Base-by-base conservation (phyloP, 2,113 vertebrate species). In the Hipposideros armiger region DNA sequence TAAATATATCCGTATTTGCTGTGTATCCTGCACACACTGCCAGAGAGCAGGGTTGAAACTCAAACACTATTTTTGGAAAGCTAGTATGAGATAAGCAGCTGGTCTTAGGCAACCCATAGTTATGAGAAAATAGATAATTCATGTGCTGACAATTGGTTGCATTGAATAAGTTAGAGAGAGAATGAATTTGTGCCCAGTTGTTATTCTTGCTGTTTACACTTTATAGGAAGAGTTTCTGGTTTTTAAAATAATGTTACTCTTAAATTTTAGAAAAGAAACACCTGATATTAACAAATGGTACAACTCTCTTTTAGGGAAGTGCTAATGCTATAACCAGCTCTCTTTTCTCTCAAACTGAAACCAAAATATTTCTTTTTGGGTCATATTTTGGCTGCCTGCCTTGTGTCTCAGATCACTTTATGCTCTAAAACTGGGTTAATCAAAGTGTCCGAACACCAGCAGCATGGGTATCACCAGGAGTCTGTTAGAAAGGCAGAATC, bases 41-140 rank as follows among this genome's bases (percentile, higher is more conserved):
- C 7, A 64, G 56, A 77, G 11, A 84, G 40, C 45, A 81, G 47
- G 36, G 28, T 11, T 80, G 94, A 72, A 3, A 30, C 7, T 64
- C 13, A 60, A 22, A 4, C 3, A 72, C 36, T 85, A 24, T 94
- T 87, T 94, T 73, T 20, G 69, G 36, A 82, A 92, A 94, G 22
- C 16, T 30, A n/a, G 36, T 66, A 36, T 54, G 24, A 74, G 7
- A 91, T 94, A 74, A 70, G 42, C 22, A 74, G 16, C 7, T 40
- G 6, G 26, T 62, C 64, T 95, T 22, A 64, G 87, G 96, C 87
- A 96, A 91, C 14, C 15, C 36, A 45, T 70, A 83, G 83, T 69
- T 52, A 60, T 11, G 28, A 77, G 16, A 90, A 87, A 95, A 92
- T 13, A 42, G 42, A 30, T 84, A 93, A 77, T 72, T n/a, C 56